Percentiles rank a stretch among this genome's conserved stretches.
These are phyloP conservation scores for Mythimna impura DNA, from an alignment of 2,888 invertebrate species.

Conservation along the genomic window DNA sequence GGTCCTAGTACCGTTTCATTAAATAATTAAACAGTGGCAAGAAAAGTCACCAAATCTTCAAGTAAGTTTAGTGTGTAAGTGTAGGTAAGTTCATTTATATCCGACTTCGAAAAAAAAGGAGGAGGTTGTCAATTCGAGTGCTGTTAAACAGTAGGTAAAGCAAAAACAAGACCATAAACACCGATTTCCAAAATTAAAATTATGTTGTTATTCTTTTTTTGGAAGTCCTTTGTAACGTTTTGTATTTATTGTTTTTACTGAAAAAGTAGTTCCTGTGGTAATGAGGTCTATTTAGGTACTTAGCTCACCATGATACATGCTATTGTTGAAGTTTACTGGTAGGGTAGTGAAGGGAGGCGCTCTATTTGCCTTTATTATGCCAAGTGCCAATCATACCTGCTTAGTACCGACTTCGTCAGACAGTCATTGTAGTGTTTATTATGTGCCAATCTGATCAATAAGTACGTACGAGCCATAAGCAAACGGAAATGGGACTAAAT, in stretches of 20 bases:
- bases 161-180: too few relatives aligned
- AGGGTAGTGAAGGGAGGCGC: slow-evolving; percentile 47
- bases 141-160: too few relatives aligned
- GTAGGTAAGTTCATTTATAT: too few relatives aligned
- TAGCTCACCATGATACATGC: slow-evolving; percentile 24
- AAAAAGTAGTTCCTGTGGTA: neutral
- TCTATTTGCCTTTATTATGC: slow-evolving; percentile 75
- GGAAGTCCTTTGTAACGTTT: too few relatives aligned
- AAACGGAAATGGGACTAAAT: neutral
- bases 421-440: neutral
- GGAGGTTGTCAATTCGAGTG: too few relatives aligned
- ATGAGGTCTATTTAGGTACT: slow-evolving; percentile 17
- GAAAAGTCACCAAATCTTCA: too few relatives aligned
- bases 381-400: slow-evolving; percentile 77
- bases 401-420: slow-evolving; percentile 42
- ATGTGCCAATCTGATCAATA: neutral
- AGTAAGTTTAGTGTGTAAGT: too few relatives aligned
- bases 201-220: too few relatives aligned
- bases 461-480: slow-evolving; percentile 7
- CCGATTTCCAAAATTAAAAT: too few relatives aligned
- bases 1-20: neutral
- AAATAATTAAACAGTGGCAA: neutral
- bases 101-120: too few relatives aligned
- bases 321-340: slow-evolving; percentile 5
- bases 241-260: neutral